Conservation (phyloP, 2,113 vertebrate species). For the Emydura subglobosa region DNA sequence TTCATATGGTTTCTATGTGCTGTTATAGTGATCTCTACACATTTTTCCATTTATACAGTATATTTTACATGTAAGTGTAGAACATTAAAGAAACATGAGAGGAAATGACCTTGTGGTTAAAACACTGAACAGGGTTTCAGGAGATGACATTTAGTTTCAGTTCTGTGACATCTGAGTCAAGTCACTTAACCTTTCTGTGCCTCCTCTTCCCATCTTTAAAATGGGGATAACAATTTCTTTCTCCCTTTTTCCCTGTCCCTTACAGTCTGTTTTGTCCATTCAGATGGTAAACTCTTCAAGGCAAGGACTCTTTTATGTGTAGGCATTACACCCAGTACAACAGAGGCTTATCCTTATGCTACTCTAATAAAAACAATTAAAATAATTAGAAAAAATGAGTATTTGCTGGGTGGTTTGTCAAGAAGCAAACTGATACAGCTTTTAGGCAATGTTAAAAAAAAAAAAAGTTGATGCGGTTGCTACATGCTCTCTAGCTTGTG, state of each 20-base stretch:
- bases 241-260: no score
- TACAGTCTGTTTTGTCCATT: neutral
- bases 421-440: neutral
- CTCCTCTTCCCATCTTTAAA: neutral
- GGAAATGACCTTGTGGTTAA: no score
- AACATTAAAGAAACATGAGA: no score
- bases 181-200: neutral
- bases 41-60: no score
- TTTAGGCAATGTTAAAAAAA: neutral
- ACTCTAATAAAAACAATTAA: neutral
- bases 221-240: no score
- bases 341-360: neutral
- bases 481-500: neutral
- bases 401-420: neutral
- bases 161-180: neutral
- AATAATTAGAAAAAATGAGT: neutral
- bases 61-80: no score
- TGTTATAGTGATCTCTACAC: no score
- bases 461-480: neutral
- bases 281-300: neutral
- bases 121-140: no score
- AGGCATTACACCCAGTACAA: neutral
- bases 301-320: neutral
- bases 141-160: no score
- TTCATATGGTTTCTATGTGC: no score